Evolutionary conservation across 2,888 invertebrate genomes (phyloP).

Genomic region (Hybos culiciformis): DNA sequence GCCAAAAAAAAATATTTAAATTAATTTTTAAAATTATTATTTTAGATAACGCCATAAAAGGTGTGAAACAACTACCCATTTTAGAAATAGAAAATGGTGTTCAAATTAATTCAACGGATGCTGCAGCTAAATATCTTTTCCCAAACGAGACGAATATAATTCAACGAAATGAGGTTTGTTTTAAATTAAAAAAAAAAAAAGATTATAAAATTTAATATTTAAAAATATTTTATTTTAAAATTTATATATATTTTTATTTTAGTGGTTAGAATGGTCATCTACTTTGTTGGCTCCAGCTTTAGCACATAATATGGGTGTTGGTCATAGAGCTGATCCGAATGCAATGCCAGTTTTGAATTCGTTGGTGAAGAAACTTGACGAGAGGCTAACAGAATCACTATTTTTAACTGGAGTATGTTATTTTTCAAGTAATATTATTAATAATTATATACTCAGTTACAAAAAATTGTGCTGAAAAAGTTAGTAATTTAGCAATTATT

Average conservation of each 20-base stretch:
- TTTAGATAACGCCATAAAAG: slow-evolving; percentile 39
- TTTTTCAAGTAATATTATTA: slow-evolving; percentile 2
- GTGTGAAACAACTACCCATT: slow-evolving; percentile 49
- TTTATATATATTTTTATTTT: slow-evolving; percentile 15
- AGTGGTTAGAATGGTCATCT: slow-evolving; percentile 57
- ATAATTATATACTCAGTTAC: slow-evolving; percentile 6
- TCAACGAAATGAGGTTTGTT: slow-evolving; percentile 32
- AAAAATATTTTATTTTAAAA: slow-evolving; percentile 1
- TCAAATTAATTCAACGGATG: slow-evolving; percentile 56
- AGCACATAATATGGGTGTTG: slow-evolving; percentile 38
- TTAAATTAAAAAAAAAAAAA: background rate
- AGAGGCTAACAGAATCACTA: slow-evolving; percentile 37
- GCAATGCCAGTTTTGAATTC: slow-evolving; percentile 42
- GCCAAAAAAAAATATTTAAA: background rate
- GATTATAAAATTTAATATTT: slow-evolving; percentile 12
- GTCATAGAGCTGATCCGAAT: slow-evolving; percentile 40
- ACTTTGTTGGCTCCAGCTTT: slow-evolving; percentile 45
- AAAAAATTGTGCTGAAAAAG: no score
- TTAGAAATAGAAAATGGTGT: slow-evolving; percentile 47
- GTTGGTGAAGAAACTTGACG: slow-evolving; percentile 44
- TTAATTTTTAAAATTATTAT: background rate
- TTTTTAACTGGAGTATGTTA: slow-evolving; percentile 46
- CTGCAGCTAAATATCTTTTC: slow-evolving; percentile 52
- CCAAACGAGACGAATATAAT: slow-evolving; percentile 34
- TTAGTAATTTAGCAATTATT: no score